Evolutionary conservation across 2,797 vertebrate genomes (phyloP).

Genomic region (Sebastes itinus): DNA sequence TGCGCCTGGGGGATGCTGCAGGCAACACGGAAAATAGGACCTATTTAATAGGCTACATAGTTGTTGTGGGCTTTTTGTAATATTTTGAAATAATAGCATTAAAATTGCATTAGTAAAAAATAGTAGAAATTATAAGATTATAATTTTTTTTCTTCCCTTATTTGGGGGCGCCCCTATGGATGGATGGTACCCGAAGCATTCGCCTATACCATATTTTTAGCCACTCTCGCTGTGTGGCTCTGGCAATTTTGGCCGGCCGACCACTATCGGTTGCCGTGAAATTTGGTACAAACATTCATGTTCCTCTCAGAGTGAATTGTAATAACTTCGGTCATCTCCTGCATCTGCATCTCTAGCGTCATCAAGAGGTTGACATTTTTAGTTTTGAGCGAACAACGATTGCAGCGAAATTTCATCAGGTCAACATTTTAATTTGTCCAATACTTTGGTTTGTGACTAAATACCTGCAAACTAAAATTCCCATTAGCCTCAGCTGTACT

Average conservation of each 20-base stretch:
- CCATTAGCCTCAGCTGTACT: not conserved
- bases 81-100: too few relatives aligned
- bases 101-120: fast-evolving
- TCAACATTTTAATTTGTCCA: not conserved
- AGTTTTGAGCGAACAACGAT: not conserved
- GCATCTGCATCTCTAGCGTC: too few relatives aligned
- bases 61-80: too few relatives aligned
- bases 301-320: not conserved
- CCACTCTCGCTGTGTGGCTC: too few relatives aligned
- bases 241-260: fast-evolving
- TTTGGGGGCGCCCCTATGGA: too few relatives aligned
- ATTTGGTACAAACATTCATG: not conserved
- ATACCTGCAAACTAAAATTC: not conserved
- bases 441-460: not conserved
- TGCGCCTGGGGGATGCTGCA: too few relatives aligned
- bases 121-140: too few relatives aligned
- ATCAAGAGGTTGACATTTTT: not conserved
- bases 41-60: too few relatives aligned
- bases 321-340: not conserved
- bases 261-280: not conserved
- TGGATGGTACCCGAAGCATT: too few relatives aligned
- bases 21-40: too few relatives aligned
- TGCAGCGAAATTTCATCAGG: too few relatives aligned
- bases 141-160: too few relatives aligned
- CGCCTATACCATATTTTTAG: not conserved